Evolutionary conservation across 2,888 invertebrate species (phyloP).

Genomic region (Cerceris rybyensis): DNA sequence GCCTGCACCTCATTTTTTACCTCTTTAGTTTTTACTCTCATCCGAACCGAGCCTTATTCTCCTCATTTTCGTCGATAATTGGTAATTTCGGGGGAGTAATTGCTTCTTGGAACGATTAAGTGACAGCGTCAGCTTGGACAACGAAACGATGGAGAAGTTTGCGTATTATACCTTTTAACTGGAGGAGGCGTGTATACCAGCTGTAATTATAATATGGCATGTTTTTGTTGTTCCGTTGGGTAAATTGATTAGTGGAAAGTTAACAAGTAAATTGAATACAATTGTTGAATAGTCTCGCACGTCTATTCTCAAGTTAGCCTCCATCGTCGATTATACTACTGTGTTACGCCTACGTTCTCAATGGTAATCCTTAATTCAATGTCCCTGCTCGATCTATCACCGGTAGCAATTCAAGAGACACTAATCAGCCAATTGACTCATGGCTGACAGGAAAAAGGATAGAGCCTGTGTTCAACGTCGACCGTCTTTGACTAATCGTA

Average conservation of each 20-base stretch:
- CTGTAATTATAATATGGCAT: too few relatives aligned
- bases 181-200: too few relatives aligned
- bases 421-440: constrained; percentile 38
- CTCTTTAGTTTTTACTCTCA: constrained; percentile 1
- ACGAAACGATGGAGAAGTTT: too few relatives aligned
- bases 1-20: constrained; percentile 46
- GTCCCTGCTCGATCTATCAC: constrained; percentile 54
- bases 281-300: background rate
- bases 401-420: constrained; percentile 23
- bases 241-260: too few relatives aligned
- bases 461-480: constrained; percentile 13
- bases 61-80: too few relatives aligned
- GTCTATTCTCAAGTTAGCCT: background rate
- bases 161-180: too few relatives aligned
- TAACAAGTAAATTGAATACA: background rate
- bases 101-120: too few relatives aligned
- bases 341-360: constrained; percentile 29
- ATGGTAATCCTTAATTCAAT: constrained; percentile 47
- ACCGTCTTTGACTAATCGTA: constrained; percentile 46
- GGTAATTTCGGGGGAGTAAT: too few relatives aligned
- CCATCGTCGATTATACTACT: background rate
- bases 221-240: too few relatives aligned
- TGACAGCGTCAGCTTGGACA: too few relatives aligned
- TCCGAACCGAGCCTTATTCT: background rate
- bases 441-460: background rate